phyloP scores from a whole-genome alignment of 2,113 vertebrate genomes.

The Ageneiosus marmoratus region DNA sequence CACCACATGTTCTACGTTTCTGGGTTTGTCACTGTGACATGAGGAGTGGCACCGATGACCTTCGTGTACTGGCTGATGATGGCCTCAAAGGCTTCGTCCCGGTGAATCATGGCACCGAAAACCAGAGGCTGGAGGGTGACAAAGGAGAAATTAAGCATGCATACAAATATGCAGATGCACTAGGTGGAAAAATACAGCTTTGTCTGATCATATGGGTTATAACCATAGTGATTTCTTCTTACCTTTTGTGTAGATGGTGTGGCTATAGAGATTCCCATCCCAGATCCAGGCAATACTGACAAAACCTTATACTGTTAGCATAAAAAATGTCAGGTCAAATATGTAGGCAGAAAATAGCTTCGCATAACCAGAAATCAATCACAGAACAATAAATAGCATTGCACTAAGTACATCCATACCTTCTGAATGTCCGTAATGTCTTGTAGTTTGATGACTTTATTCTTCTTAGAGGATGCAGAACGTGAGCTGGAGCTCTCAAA shows the following conservation, averaged over 20 bases:
- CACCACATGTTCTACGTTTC: conserved; percentile 73
- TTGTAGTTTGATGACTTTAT: conserved; percentile 90
- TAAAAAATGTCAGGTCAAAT: not conserved
- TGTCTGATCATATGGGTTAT: not conserved
- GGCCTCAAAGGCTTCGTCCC: conserved; percentile 95
- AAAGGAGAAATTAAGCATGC: conserved; percentile 3
- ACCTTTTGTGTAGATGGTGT: conserved; percentile 95
- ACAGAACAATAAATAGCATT: not conserved
- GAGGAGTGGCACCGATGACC: conserved; percentile 59
- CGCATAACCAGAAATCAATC: not conserved
- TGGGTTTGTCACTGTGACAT: conserved; percentile 64
- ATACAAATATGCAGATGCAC: not conserved
- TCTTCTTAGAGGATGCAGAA: conserved; percentile 91
- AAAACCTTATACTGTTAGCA: conserved; percentile 90
- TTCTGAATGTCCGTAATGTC: conserved; percentile 96
- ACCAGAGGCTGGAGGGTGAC: conserved; percentile 83
- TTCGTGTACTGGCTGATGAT: conserved; percentile 85
- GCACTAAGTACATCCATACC: conserved; percentile 65
- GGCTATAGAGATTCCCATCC: conserved; percentile 96
- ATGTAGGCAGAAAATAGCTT: not conserved
- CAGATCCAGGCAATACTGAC: conserved; percentile 94
- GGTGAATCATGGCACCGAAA: conserved; percentile 96
- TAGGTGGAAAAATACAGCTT: not conserved
- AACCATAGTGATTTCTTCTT: conserved; percentile 40
- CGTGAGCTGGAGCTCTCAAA: conserved; percentile 91